phyloP scores from a whole-genome alignment of 2,797 vertebrate species.

The Acridotheres tristis region DNA sequence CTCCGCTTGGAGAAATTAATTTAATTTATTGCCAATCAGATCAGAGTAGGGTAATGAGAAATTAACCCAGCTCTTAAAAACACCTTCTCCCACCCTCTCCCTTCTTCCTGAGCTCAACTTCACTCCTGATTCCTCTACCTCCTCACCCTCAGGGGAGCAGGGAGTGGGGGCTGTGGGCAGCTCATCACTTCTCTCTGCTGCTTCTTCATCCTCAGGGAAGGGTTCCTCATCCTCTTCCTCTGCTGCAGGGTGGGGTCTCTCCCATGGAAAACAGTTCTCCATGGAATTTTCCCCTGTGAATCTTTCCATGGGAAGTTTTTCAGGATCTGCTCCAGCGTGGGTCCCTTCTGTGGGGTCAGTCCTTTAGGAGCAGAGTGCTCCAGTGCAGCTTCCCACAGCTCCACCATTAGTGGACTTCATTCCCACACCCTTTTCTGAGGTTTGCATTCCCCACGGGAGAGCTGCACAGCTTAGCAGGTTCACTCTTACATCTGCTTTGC shows the following conservation, averaged over 20 bases:
- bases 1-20: neutral
- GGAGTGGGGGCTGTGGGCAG: neutral
- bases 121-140: neutral
- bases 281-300: neutral
- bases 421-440: neutral
- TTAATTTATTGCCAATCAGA: neutral
- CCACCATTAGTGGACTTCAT: fast-evolving
- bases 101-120: neutral
- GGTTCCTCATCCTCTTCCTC: neutral
- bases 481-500: neutral
- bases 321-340: neutral
- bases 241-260: neutral
- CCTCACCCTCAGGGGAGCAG: neutral
- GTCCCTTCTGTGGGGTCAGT: neutral
- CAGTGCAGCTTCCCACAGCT: neutral
- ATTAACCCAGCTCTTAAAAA: neutral
- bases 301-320: neutral
- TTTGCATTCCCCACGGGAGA: neutral
- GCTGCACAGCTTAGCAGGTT: neutral
- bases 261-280: neutral
- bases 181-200: neutral
- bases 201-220: neutral
- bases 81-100: neutral
- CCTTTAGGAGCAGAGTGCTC: neutral
- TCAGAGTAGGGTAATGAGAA: neutral